Base-by-base conservation (phyloP, 1,140 invertebrate species). In the Varroa destructor region DNA sequence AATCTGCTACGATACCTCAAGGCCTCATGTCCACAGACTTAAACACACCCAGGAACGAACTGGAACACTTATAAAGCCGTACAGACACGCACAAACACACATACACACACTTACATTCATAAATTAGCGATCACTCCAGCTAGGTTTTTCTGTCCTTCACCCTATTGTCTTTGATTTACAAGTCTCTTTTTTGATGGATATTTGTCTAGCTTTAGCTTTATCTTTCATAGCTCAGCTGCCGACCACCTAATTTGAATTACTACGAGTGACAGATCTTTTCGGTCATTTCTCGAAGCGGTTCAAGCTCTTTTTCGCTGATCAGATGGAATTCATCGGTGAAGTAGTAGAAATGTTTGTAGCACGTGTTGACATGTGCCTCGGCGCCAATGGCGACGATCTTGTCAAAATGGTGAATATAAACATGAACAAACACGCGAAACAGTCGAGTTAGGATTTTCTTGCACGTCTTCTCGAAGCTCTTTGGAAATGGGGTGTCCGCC, bases 381-480 rank as follows among this genome's bases (percentile, higher is more conserved):
- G 91, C 91, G 77, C 89, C 89, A 76, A 94, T 88, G 42, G 87
- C 84, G 46, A 91, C 86, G 74, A 95, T 85, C 77, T 89, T 84
- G 79, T 95, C 91, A 83, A 95, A 95, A 81, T 96, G 92, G 81
- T 96, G 92, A 74, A 96, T 94, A 78, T 95, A 96, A n/a, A 95
- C 90, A 81, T 95, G 92, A 0, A 95, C 92, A 82, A 95, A 95
- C 1, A 95, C 91, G 76, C 92, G 82, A 79, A 93, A 95, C n/a
- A 95, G 80, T 72, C 92, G 82, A 0, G 91, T 92, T 58, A 95
- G 80, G 74, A 95, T 93, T 81, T 95, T 95, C 77, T 89, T 87
- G 77, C 90, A 91, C 1, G 88, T 81, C 51, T 81, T 79, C 12
- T 84, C 80, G 81, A 93, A 96, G 71, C 88, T 88, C 78, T 88